phyloP scores from a whole-genome alignment of 2,888 invertebrate species.

The Lasius fuliginosus region DNA sequence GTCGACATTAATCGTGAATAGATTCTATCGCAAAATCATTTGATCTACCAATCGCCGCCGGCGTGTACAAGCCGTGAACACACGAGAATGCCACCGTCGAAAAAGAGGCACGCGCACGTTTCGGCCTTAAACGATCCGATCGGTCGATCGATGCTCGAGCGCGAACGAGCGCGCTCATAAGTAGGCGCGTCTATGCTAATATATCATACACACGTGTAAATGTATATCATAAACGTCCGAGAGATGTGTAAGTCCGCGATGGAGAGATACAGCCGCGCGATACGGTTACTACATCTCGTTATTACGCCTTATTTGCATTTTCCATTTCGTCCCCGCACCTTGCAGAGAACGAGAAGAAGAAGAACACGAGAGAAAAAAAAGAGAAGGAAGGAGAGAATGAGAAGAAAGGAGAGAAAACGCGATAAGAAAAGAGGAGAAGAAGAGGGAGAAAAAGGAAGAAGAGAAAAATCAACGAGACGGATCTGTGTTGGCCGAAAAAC shows the following conservation, averaged over 20 bases:
- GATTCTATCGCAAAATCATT: slow-evolving; percentile 22
- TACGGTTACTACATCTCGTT: slow-evolving; percentile 80
- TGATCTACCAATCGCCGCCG: slow-evolving; percentile 31
- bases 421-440: slow-evolving; percentile 7
- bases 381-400: slow-evolving; percentile 26
- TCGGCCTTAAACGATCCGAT: slow-evolving; percentile 46
- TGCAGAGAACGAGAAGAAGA: slow-evolving; percentile 58
- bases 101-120: slow-evolving; percentile 40
- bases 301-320: slow-evolving; percentile 82
- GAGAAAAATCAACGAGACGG: slow-evolving; percentile 65
- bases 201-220: slow-evolving; percentile 57
- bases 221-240: slow-evolving; percentile 67
- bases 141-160: slow-evolving; percentile 43
- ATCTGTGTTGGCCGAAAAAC: slow-evolving; percentile 63
- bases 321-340: slow-evolving; percentile 80
- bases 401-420: slow-evolving; percentile 8
- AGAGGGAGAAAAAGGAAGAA: slow-evolving; percentile 7
- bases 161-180: slow-evolving; percentile 33
- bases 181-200: slow-evolving; percentile 52
- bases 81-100: slow-evolving; percentile 18
- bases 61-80: slow-evolving; percentile 34
- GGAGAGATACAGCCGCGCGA: slow-evolving; percentile 77
- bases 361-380: slow-evolving; percentile 43
- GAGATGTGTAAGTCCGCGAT: slow-evolving; percentile 71
- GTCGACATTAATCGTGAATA: slow-evolving; percentile 4